Evolutionary conservation across 2,888 invertebrate species (phyloP), one percentile per base, ranked within the genome.

Genomic region (Hymenopus coronatus): DNA sequence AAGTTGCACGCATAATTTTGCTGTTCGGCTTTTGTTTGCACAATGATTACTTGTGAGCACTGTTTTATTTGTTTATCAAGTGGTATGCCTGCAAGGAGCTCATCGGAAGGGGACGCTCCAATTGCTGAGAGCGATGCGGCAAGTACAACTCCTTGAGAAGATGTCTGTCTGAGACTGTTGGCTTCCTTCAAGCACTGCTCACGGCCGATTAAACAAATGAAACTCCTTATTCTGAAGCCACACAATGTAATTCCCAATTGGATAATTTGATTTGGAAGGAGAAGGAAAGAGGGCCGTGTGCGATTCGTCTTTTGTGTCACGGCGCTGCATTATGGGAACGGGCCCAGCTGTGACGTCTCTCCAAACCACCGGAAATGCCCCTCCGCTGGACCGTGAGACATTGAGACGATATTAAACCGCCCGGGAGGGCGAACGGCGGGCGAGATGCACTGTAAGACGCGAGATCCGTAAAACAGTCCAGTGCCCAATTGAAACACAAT

Each of bases 221-320:
- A 88, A 46, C 85, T 82, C 40, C 87, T 87, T 82, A 40, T 82
- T 82, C 27, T 30, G 88, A 83, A 84, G 54, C 70, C 88, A 88
- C 88, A 88, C 89, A 82, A 83, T 82, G 88, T 88, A 87, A 90
- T 89, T 88, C 88, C 90, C 88, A 90, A 90, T 90, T 90, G 90
- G 90, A 90, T 90, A 90, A 90, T 90, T 90, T 90, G 90, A 90
- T 90, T 90, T 90, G 82, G 81, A 83, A 85, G 89, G 46, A 82
- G 46, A 28, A 25, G 88, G 28, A 82, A 82, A 82, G 28, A 28
- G 81, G 83, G 27, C 25, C 28, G 83, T 87, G 40, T 84, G 85
- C 82, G 82, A 88, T 82, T 85, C 85, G 84, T 83, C 88, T 88
- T 88, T 85, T 88, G 88, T 88, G 81, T 84, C 85, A 82, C 20